Evolutionary conservation across 1,140 invertebrate species (phyloP), one percentile per base, ranked within the genome.

Genomic region (Hestina assimilis): DNA sequence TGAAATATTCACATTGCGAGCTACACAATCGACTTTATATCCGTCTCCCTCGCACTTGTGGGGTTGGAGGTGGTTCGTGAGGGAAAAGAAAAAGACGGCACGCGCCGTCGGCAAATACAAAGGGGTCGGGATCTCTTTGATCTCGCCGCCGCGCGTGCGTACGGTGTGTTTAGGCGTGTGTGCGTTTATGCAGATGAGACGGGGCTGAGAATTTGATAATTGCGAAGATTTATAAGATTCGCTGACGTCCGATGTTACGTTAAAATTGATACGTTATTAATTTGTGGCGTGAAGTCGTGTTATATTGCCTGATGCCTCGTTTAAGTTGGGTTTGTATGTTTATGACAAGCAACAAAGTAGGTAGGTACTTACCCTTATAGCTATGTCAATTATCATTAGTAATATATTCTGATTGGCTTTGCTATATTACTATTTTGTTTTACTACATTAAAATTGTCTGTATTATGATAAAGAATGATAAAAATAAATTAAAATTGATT

Each of bases 1-100:
- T 88, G 85, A 88, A 88, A 88, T 88, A 88, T 88, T 86, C 85
- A 88, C 83, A 73, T 86, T 79, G 79, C 72, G 75, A 78, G 80
- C 76, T 77, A 77, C 58, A 83, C 85, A 83, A 84, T 79, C 83
- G 70, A 68, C 53, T 69, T 45, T 77, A 64, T 66, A 61, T 15
- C 57, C 29, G 58, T 84, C 80, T 75, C 79, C 17, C 65, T 88
- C 79, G 59, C 81, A 65, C 83, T 55, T 52, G 33, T 11, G 6
- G 52, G 14, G 41, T 63, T 61, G 66, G 70, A 70, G 47, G 66
- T 51, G 26, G 67, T 38, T 61, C 53, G 50, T 33, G 63, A 60
- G 72, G 67, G 70, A 74, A 64, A 72, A 60, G 82, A 88, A 78
- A 75, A 84, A 79, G 85, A 88, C 72, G 73, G 83, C 82, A 82